These are phyloP conservation scores for Lota lota DNA, from an alignment of 2,113 vertebrate species.

Conservation along the genomic window DNA sequence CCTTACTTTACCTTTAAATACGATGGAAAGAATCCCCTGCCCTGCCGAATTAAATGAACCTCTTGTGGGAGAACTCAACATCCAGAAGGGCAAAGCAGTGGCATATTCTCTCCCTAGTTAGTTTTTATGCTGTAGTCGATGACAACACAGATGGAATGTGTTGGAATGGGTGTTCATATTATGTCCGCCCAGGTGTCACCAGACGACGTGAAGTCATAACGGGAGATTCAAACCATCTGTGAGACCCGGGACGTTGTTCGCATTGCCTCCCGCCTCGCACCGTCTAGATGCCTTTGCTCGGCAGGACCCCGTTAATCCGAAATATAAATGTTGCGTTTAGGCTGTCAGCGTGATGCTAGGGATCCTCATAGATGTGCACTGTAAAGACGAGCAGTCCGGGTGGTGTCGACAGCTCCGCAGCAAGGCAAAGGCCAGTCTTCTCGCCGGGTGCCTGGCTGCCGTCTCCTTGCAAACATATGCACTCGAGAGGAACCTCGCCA, in stretches of 20 bases:
- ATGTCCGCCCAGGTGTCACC: conserved; percentile 5
- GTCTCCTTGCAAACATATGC: conserved; percentile 18
- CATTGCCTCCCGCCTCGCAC: not conserved
- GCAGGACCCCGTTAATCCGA: conserved; percentile 9
- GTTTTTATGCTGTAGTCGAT: conserved; percentile 12
- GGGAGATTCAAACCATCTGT: conserved; percentile 3
- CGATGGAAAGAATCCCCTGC: too few species aligned
- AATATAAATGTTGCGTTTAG: not conserved
- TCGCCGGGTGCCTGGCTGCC: conserved; percentile 40
- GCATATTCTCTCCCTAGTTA: conserved; percentile 9
- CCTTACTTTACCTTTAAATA: not conserved
- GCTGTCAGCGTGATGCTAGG: not conserved
- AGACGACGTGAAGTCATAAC: not conserved
- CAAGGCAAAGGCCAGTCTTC: not conserved
- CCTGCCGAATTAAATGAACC: too few species aligned
- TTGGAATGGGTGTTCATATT: conserved; percentile 1
- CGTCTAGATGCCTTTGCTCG: not conserved
- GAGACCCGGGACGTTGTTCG: not conserved
- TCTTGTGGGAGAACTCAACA: too few species aligned
- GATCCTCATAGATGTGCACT: not conserved
- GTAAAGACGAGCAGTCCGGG: not conserved
- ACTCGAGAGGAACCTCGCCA: conserved; percentile 29
- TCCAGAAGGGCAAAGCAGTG: conserved; percentile 18
- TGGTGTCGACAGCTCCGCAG: conserved; percentile 19
- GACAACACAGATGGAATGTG: conserved; percentile 9